Evolutionary conservation across 2,113 vertebrate genomes (phyloP), one percentile per base, ranked within the genome.

Genomic region (Tragelaphus strepsiceros): DNA sequence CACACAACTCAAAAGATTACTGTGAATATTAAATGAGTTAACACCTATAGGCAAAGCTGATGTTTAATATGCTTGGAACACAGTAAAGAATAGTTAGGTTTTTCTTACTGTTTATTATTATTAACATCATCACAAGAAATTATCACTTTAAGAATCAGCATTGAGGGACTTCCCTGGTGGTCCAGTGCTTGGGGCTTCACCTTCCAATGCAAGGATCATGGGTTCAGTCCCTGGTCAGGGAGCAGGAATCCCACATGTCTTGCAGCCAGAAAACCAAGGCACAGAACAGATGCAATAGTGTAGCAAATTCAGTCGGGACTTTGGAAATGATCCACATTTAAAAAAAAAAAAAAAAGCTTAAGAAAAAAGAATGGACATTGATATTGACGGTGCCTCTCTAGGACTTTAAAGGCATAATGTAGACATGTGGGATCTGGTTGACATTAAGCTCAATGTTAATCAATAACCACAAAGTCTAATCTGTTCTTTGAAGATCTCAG

Each of bases 311-410:
- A 74, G 35, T 24, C 5, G 2, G 35, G 67, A 24, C 35, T 74
- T 74, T 6, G 21, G 21, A 39, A 74, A 74, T 24, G 21, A 19
- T 39, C 35, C 67, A 39, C 35, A 0, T 22, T 5, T 16, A 43
- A 43, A 43, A 74, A 74, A 35, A 71, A 39, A 71, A n/a, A 22
- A 74, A 62, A 62, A 71, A 21, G 32, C 8, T 67, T 67, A 67
- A 21, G 8, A 2, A 5, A 67, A 35, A 64, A 77, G 51, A 67
- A 51, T n/a, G 64, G 5, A 16, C 26, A 49, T 56, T 51, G 14
- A 49, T 12, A 30, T 39, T 67, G 58, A 81, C 0, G 0, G 51
- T 5, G 13, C 6, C 2, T 21, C 58, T 7, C 19, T 15, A 58
- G 32, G 53, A 80, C 62, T 80, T 28, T 24, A 22, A 90, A 56